Base-by-base conservation (phyloP, 2,797 vertebrate species). In the Dendrocincla tyrannina region DNA sequence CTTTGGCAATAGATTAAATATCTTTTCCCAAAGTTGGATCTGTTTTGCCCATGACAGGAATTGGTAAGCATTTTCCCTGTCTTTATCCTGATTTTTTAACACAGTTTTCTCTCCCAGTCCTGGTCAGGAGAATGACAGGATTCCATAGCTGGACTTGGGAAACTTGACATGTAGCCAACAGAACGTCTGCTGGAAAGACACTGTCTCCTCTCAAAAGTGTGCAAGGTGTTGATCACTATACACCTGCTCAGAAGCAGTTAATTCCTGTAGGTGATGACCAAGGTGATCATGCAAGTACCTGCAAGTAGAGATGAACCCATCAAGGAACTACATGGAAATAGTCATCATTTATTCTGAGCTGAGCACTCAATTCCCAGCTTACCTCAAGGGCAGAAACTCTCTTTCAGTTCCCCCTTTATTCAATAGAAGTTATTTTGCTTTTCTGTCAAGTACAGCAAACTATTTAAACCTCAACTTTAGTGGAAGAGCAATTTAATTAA, bases 401-500 rank as follows among this genome's bases (percentile, higher is more conserved):
- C 18, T 64, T 85, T 70, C 62, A 49, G 28, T 68, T 73, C 46
- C 58, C 24, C 10, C 18, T 92, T 80, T 75, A 88, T 46, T 72
- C 28, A 72, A 74, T 53, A 81, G 72, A 88, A 90, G 37, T 58
- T 77, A 68, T 86, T 96, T 88, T 77, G 27, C 37, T 91, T 84
- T 95, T 90, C 53, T 84, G 42, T 91, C 74, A 91, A 94, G 77
- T 27, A 68, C 50, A 33, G 53, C 24, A 68, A 95, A 60, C n/a
- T 79, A 86, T 81, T 94, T 83, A 81, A 96, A 25, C 32, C 28
- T 84, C 42, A 69, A n/a, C 47, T 91, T 90, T 20, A 69, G 63
- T 81, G 69, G n/a, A 94, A 86, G 50, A 16, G 77, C n/a, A 95
- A 86, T 86, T 88, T 86, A 94, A 94, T 94, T 89, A 93, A 89